Base-by-base conservation (phyloP, 2,888 invertebrate species). In the Ornithoptera alexandrae region DNA sequence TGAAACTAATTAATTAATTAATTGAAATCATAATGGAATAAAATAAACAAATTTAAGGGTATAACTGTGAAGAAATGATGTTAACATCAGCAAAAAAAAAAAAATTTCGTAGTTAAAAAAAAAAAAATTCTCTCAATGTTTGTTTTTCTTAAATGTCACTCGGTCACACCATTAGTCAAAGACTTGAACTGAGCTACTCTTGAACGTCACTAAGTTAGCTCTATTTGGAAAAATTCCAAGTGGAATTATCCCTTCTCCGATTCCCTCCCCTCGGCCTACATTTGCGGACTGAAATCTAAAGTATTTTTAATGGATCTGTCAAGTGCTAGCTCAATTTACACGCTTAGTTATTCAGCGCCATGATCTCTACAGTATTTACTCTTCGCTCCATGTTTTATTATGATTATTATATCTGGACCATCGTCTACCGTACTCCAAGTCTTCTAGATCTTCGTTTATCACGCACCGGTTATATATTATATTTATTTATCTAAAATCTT, bases 221-320 rank as follows among this genome's bases (percentile, higher is more conserved):
- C 64, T 60, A 65, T 64, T 68, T 69, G 69, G 65, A 69, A 65
- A 61, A 61, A 65, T 65, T 69, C 69, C 69, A 69, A 69, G 60
- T 57, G 42, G 46, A 63, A 56, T 58, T 59, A 59, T 64, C 53
- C 59, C 58, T 30, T 63, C 17, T 30, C 61, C 65, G 57, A 61
- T 64, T 64, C 46, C 5, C 36, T 64, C 50, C 20, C 46, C 68
- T 22, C 30, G 68, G 39, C 68, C 60, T 64, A 39, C 17, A 60
- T 68, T 60, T n/a, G 58, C 24, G 20, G 46, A 50, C 50, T 58
- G n/a, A 46, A 57, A 57, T 39, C 30, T 36, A 20, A 64, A 24
- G 39, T 64, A 62, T 59, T 59, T 59, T 46, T 65, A 8, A 59
- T 65, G 15, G 39, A 65, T 18, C n/a, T 64, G 64, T 64, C 64